phyloP scores from a whole-genome alignment of 92 coral and sea anemone genomes.

The Siderastrea siderea region DNA sequence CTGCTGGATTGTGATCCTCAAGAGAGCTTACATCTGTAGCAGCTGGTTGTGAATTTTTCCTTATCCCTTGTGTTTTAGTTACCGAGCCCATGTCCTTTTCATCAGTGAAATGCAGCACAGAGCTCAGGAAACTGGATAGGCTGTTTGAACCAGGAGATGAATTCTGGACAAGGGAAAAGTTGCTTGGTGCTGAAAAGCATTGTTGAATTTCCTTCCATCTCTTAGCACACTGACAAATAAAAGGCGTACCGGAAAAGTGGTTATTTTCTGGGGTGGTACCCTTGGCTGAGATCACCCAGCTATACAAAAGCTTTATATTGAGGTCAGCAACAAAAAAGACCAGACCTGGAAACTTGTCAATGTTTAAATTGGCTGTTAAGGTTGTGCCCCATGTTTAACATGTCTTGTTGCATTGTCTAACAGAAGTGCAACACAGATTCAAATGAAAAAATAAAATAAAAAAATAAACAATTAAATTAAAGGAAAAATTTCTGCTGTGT shows the following conservation, averaged over 20 bases:
- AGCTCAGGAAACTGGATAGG: conserved; percentile 74
- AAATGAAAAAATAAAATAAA: no score
- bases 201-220: conserved; percentile 91
- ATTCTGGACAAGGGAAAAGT: conserved; percentile 1
- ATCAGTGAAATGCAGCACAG: conserved; percentile 57
- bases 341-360: no score
- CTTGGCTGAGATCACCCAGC: neutral
- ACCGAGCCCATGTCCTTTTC: conserved; percentile 14
- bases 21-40: neutral
- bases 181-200: conserved; percentile 33
- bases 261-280: neutral
- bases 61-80: conserved; percentile 4
- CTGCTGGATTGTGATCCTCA: neutral
- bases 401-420: no score
- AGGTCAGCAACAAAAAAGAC: no score
- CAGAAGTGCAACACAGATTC: no score
- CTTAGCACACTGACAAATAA: conserved; percentile 76
- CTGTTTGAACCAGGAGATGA: conserved; percentile 41
- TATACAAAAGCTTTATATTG: neutral
- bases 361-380: no score
- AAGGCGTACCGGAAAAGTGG: neutral
- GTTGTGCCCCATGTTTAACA: no score
- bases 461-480: no score
- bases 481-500: no score
- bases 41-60: conserved; percentile 12